phyloP scores from a whole-genome alignment of 2,888 invertebrate genomes.

The Drosophila mayaguana region DNA sequence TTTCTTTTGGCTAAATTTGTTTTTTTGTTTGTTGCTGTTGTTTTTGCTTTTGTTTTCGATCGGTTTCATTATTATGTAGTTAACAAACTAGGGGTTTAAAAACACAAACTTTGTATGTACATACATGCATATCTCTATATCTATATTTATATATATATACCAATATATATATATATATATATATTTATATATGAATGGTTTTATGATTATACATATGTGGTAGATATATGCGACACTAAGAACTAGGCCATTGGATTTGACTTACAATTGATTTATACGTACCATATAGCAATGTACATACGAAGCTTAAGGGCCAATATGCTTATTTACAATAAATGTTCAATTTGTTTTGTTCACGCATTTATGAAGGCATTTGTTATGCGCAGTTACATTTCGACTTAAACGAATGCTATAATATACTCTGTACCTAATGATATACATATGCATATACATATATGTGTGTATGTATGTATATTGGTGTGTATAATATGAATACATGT shows the following conservation, averaged over 20 bases:
- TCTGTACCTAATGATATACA: slow-evolving; percentile 28
- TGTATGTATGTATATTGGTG: slow-evolving; percentile 7
- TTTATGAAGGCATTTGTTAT: slow-evolving; percentile 69
- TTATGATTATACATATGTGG: slow-evolving; percentile 15
- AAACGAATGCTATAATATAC: slow-evolving; percentile 31
- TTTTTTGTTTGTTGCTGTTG: slow-evolving; percentile 7
- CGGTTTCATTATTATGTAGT: slow-evolving; percentile 25
- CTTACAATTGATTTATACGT: slow-evolving; percentile 26
- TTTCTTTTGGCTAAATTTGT: slow-evolving; percentile 23
- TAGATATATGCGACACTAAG: slow-evolving; percentile 31
- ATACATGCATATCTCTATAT: slow-evolving; percentile 25
- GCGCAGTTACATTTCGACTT: slow-evolving; percentile 57
- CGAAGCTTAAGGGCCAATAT: slow-evolving; percentile 34
- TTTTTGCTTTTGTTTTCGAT: slow-evolving; percentile 1
- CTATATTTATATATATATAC: slow-evolving; percentile 18
- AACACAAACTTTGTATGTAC: slow-evolving; percentile 42
- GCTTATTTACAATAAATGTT: slow-evolving; percentile 67
- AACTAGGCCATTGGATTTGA: slow-evolving; percentile 35
- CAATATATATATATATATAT: slow-evolving; percentile 9
- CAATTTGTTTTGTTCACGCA: slow-evolving; percentile 62
- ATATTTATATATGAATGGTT: slow-evolving; percentile 26
- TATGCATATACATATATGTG: slow-evolving; percentile 17
- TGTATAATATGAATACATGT: slow-evolving; percentile 13
- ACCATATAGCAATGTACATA: slow-evolving; percentile 37
- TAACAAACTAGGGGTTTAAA: slow-evolving; percentile 60